Percentiles rank a stretch among this genome's conserved stretches.
Conservation (phyloP, 1,140 invertebrate genomes). For the Eriocheir sinensis region DNA sequence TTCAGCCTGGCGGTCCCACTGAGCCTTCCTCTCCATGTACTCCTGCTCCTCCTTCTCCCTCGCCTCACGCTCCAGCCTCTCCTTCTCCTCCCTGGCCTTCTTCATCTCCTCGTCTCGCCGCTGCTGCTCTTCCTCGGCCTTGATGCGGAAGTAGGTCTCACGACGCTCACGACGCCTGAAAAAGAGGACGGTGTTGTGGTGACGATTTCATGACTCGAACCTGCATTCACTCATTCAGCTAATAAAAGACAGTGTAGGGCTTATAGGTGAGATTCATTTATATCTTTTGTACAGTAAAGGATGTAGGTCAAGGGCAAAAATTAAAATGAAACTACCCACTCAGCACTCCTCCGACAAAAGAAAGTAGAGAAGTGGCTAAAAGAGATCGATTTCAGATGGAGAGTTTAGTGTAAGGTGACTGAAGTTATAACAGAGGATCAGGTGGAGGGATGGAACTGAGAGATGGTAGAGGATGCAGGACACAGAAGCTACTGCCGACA, state of each 20-base stretch:
- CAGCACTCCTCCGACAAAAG: too few relatives aligned
- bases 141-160: conserved; percentile 53
- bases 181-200: neutral
- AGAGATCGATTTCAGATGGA: too few relatives aligned
- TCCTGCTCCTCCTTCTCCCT: conserved; percentile 66
- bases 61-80: conserved; percentile 49
- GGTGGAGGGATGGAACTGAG: too few relatives aligned
- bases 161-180: conserved; percentile 65
- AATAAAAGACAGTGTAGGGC: neutral
- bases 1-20: conserved; percentile 60
- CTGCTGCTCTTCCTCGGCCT: conserved; percentile 71
- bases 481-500: too few relatives aligned
- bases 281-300: too few relatives aligned
- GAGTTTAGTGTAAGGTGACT: too few relatives aligned
- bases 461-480: too few relatives aligned
- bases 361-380: too few relatives aligned
- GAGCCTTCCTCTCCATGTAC: conserved; percentile 63
- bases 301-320: too few relatives aligned
- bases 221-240: neutral
- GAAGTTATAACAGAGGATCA: too few relatives aligned
- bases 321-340: too few relatives aligned
- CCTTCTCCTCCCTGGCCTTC: conserved; percentile 57
- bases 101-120: conserved; percentile 68
- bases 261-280: neutral
- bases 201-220: too few relatives aligned